Conservation (phyloP, 2,888 invertebrate species). For the Eucera pruinosa region DNA sequence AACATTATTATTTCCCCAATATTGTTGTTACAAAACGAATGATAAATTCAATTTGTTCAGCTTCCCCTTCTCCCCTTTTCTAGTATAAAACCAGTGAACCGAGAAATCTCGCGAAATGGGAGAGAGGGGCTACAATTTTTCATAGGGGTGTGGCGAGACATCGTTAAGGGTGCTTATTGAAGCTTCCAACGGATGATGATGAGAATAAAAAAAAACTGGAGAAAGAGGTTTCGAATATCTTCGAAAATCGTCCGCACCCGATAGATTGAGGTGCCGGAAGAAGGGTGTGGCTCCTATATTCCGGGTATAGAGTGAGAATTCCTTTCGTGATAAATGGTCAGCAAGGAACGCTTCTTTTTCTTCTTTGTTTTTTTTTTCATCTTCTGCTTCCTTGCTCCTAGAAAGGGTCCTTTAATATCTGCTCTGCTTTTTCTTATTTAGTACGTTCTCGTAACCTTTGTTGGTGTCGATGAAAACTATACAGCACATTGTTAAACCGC, state of each 20-base stretch:
- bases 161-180: slow-evolving; percentile 65
- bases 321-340: slow-evolving; percentile 73
- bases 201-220: slow-evolving; percentile 27
- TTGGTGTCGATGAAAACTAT: not conserved
- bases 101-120: slow-evolving; percentile 68
- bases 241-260: slow-evolving; percentile 53
- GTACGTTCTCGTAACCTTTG: not conserved
- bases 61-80: slow-evolving; percentile 16
- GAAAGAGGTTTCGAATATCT: slow-evolving; percentile 52
- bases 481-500: not conserved
- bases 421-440: slow-evolving; percentile 26
- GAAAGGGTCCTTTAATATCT: slow-evolving; percentile 43
- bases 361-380: slow-evolving; percentile 21
- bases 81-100: slow-evolving; percentile 37
- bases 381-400: slow-evolving; percentile 34
- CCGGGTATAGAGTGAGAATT: slow-evolving; percentile 57
- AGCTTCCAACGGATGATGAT: slow-evolving; percentile 41
- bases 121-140: slow-evolving; percentile 47
- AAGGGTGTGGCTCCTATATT: slow-evolving; percentile 72
- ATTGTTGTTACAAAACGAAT: slow-evolving; percentile 7
- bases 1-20: not conserved
- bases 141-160: slow-evolving; percentile 69
- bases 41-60: slow-evolving; percentile 30
- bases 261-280: slow-evolving; percentile 74
- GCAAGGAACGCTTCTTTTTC: slow-evolving; percentile 31